Evolutionary conservation across 2,888 invertebrate species (phyloP).

Genomic region (Andrena marginata): DNA sequence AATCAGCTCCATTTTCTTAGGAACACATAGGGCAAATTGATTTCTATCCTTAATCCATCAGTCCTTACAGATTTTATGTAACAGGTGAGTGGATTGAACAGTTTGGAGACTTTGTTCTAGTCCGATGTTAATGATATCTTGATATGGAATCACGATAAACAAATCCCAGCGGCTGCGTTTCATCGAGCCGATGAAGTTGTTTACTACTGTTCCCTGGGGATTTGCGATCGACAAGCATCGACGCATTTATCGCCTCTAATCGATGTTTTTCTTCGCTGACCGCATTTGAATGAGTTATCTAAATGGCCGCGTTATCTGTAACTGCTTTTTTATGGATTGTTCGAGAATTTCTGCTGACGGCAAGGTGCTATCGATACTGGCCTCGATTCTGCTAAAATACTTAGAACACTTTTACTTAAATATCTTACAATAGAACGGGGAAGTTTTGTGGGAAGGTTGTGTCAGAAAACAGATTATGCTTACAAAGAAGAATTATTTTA

Average conservation of each 20-base stretch:
- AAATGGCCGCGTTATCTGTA: background rate
- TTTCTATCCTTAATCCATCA: no score
- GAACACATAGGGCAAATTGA: no score
- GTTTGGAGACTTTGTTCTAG: no score
- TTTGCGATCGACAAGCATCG: background rate
- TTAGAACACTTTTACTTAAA: background rate
- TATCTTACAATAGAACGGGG: background rate
- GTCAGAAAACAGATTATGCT: background rate
- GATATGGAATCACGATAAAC: background rate
- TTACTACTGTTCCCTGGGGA: background rate
- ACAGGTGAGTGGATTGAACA: no score
- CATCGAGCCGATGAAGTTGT: background rate
- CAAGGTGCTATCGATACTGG: background rate
- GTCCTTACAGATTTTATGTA: no score
- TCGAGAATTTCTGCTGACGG: background rate
- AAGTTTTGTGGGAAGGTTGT: background rate
- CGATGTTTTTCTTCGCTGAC: background rate
- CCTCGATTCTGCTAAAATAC: background rate
- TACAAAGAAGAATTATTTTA: background rate
- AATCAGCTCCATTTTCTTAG: no score
- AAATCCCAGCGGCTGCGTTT: background rate
- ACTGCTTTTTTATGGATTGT: background rate
- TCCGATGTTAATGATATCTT: background rate
- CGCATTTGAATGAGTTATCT: background rate
- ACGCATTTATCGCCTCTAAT: background rate